These are phyloP conservation scores for Hemibagrus wyckioides DNA, from an alignment of 2,113 vertebrate species.

Conservation along the genomic window DNA sequence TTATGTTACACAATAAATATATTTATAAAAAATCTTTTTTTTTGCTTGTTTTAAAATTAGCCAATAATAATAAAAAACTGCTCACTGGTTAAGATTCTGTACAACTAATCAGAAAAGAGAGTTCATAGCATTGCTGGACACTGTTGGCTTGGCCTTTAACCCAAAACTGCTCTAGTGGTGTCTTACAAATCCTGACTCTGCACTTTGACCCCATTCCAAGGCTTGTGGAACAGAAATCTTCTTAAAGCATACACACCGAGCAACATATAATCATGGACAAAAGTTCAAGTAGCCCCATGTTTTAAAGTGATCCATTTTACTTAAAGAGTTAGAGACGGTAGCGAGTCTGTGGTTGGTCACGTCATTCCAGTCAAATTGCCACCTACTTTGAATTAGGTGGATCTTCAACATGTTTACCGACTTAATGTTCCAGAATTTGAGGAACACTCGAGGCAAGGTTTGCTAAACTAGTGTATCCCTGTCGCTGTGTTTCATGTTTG, in stretches of 20 bases:
- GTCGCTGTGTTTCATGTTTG: background rate
- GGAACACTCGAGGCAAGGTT: background rate
- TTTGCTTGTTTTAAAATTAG: too few species aligned
- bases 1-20: too few species aligned
- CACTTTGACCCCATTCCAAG: background rate
- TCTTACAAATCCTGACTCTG: constrained; percentile 2
- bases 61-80: background rate
- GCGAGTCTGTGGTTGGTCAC: background rate
- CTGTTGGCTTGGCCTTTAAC: background rate
- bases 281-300: background rate
- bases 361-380: background rate
- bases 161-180: background rate
- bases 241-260: background rate
- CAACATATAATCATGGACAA: background rate
- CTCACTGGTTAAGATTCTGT: background rate
- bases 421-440: background rate
- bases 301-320: background rate
- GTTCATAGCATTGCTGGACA: background rate
- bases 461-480: background rate
- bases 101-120: background rate
- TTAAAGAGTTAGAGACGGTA: background rate
- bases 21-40: too few species aligned
- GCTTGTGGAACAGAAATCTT: background rate
- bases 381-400: background rate
- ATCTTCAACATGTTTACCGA: background rate